phyloP scores from a whole-genome alignment of 1,140 invertebrate species.

The Elymnias hypermnestra region DNA sequence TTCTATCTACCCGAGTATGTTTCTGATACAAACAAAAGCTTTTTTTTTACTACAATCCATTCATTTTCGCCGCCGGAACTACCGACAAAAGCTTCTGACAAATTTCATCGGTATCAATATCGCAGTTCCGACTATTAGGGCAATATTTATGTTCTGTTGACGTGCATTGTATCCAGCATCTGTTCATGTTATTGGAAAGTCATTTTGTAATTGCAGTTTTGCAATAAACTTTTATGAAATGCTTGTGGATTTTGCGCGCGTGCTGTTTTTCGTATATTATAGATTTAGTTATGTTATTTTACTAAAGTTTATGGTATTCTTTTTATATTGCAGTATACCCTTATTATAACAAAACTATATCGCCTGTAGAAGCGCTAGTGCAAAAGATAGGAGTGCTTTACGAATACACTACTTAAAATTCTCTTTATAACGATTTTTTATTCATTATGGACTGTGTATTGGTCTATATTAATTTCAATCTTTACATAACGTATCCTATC shows the following conservation, averaged over 20 bases:
- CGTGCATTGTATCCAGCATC: conserved; percentile 38
- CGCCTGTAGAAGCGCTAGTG: no score
- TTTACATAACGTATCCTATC: no score
- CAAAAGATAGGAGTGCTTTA: no score
- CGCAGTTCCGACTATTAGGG: conserved; percentile 65
- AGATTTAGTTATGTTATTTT: no score
- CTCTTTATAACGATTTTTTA: no score
- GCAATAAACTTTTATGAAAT: conserved; percentile 14
- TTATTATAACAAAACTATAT: no score
- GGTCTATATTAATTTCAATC: no score
- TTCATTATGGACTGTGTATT: no score
- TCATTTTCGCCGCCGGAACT: conserved; percentile 60
- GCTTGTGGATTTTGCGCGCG: background rate
- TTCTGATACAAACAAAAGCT: conserved; percentile 25
- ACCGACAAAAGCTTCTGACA: conserved; percentile 55
- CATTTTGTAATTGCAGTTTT: conserved; percentile 28
- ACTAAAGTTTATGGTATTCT: no score
- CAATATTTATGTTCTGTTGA: conserved; percentile 65
- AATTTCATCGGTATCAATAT: conserved; percentile 57
- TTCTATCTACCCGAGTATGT: conserved; percentile 20
- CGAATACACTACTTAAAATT: no score
- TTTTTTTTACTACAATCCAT: conserved; percentile 44
- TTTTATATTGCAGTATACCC: no score
- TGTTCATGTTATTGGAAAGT: conserved; percentile 20
- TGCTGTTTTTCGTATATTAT: background rate